phyloP scores from a whole-genome alignment of 2,113 vertebrate species.

The Chloropsis cyanopogon region DNA sequence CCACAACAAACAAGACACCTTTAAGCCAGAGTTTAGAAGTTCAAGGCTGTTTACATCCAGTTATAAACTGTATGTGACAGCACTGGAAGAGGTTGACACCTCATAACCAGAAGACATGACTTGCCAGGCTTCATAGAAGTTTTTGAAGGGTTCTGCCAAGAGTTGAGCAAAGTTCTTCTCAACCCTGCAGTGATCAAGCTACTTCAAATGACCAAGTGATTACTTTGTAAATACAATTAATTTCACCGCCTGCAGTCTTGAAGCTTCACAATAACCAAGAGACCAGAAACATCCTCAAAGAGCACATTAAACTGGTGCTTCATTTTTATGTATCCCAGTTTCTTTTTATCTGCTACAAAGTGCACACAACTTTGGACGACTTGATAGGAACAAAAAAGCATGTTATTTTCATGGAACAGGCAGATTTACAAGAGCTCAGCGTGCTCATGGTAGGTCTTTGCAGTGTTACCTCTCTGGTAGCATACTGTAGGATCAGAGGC shows the following conservation, averaged over 20 bases:
- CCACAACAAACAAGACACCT: neutral
- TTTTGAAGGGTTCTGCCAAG: neutral
- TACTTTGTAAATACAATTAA: neutral
- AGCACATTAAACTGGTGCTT: neutral
- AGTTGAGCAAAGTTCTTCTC: neutral
- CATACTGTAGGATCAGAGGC: neutral
- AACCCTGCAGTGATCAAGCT: neutral
- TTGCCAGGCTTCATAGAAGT: neutral
- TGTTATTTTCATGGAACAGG: neutral
- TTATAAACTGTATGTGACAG: neutral
- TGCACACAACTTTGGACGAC: neutral
- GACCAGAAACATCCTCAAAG: neutral
- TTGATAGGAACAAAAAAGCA: neutral
- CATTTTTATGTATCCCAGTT: neutral
- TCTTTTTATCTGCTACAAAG: neutral
- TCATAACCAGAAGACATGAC: neutral
- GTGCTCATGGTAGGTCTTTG: neutral
- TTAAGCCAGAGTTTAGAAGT: neutral
- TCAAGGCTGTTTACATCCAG: neutral
- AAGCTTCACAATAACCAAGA: neutral
- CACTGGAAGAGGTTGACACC: neutral
- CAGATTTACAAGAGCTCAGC: neutral
- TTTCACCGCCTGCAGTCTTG: neutral
- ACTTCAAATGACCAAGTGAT: neutral
- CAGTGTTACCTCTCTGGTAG: neutral